Evolutionary conservation across 2,888 invertebrate species (phyloP).

Genomic region (Hirtodrosophila confusa): DNA sequence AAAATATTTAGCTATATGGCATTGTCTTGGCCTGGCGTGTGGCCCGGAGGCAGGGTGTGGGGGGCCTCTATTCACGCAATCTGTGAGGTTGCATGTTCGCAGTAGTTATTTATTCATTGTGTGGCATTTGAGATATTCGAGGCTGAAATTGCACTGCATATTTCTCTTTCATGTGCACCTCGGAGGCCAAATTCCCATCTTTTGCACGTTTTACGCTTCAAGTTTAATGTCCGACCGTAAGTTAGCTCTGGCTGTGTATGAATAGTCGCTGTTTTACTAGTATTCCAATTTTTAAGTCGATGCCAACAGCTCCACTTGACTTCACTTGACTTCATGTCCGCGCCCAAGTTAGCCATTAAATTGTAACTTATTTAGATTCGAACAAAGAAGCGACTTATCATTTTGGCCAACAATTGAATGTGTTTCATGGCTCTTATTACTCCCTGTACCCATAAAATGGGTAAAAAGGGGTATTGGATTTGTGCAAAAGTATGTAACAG

Average conservation of each 20-base stretch:
- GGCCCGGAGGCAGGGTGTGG: neutral
- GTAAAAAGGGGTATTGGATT: too few species aligned
- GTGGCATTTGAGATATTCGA: constrained; percentile 64
- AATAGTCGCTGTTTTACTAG: constrained; percentile 19
- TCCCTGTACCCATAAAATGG: too few species aligned
- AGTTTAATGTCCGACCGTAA: constrained; percentile 69
- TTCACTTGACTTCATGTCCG: constrained; percentile 28
- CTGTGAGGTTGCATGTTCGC: constrained; percentile 64
- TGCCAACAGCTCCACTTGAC: constrained; percentile 33
- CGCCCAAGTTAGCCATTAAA: constrained; percentile 1
- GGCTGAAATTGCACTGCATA: constrained; percentile 64
- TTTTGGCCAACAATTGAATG: neutral
- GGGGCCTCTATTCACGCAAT: constrained; percentile 63
- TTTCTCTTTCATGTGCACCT: constrained; percentile 49
- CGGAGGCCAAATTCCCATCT: constrained; percentile 64
- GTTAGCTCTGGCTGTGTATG: constrained; percentile 7
- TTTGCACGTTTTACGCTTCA: constrained; percentile 56
- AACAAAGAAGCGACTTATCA: constrained; percentile 25
- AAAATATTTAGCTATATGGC: constrained; percentile 55
- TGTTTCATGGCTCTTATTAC: neutral
- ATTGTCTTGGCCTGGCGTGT: constrained; percentile 31
- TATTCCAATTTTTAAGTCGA: constrained; percentile 34
- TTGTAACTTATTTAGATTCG: constrained; percentile 12
- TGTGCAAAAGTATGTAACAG: too few species aligned
- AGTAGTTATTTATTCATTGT: constrained; percentile 68